phyloP scores from a whole-genome alignment of 2,113 vertebrate genomes.

The Boulengeromyrus knoepffleri region DNA sequence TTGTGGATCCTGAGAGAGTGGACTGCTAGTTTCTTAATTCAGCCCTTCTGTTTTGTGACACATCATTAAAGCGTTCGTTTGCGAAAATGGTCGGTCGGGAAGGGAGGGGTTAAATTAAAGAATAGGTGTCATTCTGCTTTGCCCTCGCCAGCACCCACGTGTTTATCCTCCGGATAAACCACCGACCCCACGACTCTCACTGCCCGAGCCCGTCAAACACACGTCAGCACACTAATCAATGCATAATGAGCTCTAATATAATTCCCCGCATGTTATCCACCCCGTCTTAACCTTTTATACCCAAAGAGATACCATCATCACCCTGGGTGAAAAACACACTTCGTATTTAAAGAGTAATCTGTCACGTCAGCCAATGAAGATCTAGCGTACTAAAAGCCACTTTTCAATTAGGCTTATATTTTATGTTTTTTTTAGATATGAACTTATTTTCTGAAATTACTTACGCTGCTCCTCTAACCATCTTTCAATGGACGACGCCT shows the following conservation, averaged over 20 bases:
- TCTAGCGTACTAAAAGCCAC: neutral
- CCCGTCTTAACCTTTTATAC: neutral
- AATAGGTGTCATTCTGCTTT: neutral
- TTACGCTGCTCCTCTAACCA: neutral
- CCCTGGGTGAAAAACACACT: neutral
- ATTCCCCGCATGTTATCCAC: neutral
- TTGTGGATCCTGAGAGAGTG: neutral
- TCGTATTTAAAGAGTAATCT: neutral
- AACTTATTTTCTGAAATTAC: neutral
- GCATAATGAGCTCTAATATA: neutral
- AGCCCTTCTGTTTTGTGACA: slow-evolving; percentile 10
- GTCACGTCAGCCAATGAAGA: neutral
- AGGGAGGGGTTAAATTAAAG: neutral
- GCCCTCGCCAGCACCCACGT: neutral
- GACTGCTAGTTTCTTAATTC: neutral
- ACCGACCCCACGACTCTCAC: neutral
- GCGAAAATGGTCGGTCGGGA: neutral
- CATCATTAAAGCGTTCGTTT: neutral
- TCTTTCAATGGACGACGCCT: neutral
- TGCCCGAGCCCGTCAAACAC: neutral
- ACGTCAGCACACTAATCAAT: neutral
- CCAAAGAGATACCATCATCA: neutral
- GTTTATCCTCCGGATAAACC: too few species aligned
- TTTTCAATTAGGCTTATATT: neutral
- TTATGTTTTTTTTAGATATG: neutral